These are phyloP conservation scores for Asarcornis scutulata DNA, from an alignment of 2,113 vertebrate species.

Conservation along the genomic window DNA sequence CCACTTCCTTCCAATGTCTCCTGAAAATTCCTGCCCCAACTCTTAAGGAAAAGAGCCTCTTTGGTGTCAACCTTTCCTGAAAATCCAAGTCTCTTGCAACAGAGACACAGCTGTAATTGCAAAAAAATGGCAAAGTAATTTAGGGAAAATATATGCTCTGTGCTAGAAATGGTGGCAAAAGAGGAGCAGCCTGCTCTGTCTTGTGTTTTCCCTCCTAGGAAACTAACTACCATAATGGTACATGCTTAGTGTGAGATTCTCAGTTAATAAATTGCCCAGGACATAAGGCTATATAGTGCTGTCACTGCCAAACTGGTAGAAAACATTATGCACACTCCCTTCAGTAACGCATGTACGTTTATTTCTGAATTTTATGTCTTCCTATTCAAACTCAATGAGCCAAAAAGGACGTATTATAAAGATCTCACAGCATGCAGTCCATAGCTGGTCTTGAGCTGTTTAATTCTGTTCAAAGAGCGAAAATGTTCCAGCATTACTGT, in stretches of 20 bases:
- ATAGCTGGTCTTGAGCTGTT: conserved; percentile 39
- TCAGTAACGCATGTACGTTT: background rate
- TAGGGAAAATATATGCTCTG: background rate
- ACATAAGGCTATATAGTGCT: background rate
- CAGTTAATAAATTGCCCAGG: conserved; percentile 62
- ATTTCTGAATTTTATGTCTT: conserved; percentile 57
- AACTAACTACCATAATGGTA: background rate
- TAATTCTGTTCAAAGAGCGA: conserved; percentile 45
- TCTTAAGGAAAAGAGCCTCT: background rate
- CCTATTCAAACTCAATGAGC: conserved; percentile 67
- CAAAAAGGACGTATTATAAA: conserved; percentile 58
- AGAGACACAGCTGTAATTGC: background rate
- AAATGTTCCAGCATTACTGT: background rate
- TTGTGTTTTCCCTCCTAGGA: background rate
- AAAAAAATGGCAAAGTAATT: background rate
- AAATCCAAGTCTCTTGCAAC: background rate
- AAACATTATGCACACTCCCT: conserved; percentile 19
- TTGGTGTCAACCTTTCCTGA: background rate
- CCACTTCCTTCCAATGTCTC: background rate
- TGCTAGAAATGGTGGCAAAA: background rate
- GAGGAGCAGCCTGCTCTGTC: background rate
- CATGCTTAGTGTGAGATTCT: background rate
- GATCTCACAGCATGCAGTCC: conserved; percentile 34
- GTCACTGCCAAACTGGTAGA: conserved; percentile 19
- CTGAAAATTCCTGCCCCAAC: background rate